A percentile compares a stretch with the other conserved stretches of the same genome.
Evolutionary conservation across 2,797 vertebrate genomes (phyloP).

Genomic region (Enteromius unitaeniatus): DNA sequence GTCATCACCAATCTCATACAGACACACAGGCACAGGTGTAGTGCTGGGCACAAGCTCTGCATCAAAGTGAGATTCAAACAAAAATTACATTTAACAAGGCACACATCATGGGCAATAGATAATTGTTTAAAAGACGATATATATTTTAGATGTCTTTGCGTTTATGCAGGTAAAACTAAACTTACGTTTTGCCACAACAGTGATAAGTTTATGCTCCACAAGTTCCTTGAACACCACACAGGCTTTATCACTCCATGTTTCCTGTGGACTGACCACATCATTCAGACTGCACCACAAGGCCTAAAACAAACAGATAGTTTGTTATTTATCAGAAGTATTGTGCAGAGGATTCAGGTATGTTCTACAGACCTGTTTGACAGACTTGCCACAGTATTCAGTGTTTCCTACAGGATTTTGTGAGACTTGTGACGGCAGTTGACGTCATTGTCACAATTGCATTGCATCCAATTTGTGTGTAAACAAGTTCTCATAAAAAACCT

Average conservation of each 20-base stretch:
- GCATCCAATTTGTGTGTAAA: too few relatives aligned
- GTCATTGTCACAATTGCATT: too few relatives aligned
- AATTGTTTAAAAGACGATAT: not conserved
- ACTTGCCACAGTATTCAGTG: not conserved
- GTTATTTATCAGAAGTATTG: not conserved
- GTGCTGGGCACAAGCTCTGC: slow-evolving; percentile 25
- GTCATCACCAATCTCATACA: slow-evolving; percentile 60
- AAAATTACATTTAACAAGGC: not conserved
- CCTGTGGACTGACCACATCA: slow-evolving; percentile 77
- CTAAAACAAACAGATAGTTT: slow-evolving; percentile 67
- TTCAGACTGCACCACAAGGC: slow-evolving; percentile 86
- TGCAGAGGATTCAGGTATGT: not conserved
- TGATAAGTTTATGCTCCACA: slow-evolving; percentile 79
- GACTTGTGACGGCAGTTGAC: too few relatives aligned
- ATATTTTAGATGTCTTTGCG: not conserved
- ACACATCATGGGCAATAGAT: not conserved
- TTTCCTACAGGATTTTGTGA: too few relatives aligned
- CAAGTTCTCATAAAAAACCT: too few relatives aligned
- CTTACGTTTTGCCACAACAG: slow-evolving; percentile 69
- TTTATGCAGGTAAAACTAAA: not conserved
- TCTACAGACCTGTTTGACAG: not conserved
- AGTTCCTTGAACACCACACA: slow-evolving; percentile 82
- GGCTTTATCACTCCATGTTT: slow-evolving; percentile 80
- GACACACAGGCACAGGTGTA: slow-evolving; percentile 63
- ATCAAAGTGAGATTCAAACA: not conserved